A percentile compares a stretch with the other conserved stretches of the same genome.
Conservation (phyloP, 1,140 invertebrate genomes). For the Oryctes rhinoceros region DNA sequence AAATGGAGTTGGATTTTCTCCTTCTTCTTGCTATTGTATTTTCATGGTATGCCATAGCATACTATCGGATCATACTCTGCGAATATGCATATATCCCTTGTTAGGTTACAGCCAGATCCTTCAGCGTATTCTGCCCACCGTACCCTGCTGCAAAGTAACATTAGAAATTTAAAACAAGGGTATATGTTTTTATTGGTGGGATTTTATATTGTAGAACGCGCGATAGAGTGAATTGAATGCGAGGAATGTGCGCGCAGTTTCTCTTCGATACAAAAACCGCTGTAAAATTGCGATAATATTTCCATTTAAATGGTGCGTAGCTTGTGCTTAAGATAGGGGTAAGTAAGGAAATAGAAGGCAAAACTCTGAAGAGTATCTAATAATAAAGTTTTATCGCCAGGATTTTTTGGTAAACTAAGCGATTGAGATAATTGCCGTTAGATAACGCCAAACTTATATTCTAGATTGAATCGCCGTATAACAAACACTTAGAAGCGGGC, state of each 20-base stretch:
- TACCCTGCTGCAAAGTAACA: neutral
- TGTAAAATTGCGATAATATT: neutral
- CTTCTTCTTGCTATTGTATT: neutral
- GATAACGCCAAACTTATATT: too few relatives aligned
- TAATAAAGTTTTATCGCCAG: too few relatives aligned
- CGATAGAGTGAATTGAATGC: neutral
- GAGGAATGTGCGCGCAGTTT: neutral
- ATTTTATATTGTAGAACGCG: neutral
- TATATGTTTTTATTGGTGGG: neutral
- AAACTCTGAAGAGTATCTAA: too few relatives aligned
- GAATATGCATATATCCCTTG: neutral
- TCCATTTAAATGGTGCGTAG: neutral
- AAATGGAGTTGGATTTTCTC: neutral
- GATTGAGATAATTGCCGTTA: too few relatives aligned
- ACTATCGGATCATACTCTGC: neutral
- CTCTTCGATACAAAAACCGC: neutral
- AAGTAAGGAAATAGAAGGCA: neutral
- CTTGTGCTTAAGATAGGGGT: neutral
- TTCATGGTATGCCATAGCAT: neutral
- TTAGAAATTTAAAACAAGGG: neutral
- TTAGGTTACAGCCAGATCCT: constrained; percentile 5
- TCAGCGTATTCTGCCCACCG: neutral
- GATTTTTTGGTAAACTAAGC: too few relatives aligned
- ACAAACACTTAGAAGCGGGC: too few relatives aligned
- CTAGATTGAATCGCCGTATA: too few relatives aligned